Conservation (phyloP, 2,797 vertebrate genomes). For the Anguilla anguilla region DNA sequence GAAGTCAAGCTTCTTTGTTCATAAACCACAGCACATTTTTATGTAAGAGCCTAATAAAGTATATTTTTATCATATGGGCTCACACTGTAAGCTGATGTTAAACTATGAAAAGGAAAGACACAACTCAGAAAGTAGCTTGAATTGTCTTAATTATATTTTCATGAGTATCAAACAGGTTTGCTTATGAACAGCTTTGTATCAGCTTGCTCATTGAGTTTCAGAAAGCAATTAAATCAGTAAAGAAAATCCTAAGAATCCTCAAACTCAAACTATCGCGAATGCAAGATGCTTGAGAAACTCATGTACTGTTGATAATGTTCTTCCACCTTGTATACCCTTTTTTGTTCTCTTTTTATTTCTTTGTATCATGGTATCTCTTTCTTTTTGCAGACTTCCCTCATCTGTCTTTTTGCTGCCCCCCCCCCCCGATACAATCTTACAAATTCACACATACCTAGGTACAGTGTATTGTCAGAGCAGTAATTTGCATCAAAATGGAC, state of each 20-base stretch:
- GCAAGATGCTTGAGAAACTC: background rate
- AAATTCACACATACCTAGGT: too few species aligned
- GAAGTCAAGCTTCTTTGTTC: background rate
- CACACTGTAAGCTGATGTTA: background rate
- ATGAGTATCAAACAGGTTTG: background rate
- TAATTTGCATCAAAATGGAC: too few species aligned
- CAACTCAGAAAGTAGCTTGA: background rate
- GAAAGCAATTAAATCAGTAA: background rate
- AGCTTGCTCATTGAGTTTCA: background rate
- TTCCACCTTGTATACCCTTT: background rate
- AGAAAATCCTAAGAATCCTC: background rate
- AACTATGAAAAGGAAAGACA: background rate
- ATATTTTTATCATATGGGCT: background rate
- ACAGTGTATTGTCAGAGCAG: too few species aligned
- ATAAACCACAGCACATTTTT: background rate
- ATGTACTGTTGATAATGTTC: background rate
- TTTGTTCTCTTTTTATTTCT: background rate
- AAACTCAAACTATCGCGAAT: background rate
- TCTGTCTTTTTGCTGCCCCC: background rate
- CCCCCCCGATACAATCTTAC: background rate
- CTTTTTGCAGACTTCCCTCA: background rate
- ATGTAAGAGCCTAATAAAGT: background rate
- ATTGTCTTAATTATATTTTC: background rate
- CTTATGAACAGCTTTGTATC: background rate
- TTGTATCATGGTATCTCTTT: background rate